Evolutionary conservation across 2,113 vertebrate species (phyloP).

Genomic region (Erpornis zantholeuca): DNA sequence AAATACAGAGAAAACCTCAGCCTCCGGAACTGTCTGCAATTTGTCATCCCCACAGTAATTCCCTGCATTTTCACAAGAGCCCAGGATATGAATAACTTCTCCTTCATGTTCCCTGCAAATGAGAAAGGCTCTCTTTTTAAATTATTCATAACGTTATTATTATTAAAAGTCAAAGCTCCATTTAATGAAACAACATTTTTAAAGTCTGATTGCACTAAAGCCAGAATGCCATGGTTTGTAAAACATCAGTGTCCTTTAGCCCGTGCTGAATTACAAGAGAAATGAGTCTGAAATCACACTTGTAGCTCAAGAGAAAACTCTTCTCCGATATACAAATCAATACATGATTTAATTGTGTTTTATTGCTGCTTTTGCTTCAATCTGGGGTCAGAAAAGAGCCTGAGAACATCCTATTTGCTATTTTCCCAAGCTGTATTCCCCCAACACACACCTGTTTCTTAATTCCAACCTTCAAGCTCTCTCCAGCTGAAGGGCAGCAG

Average conservation of each 20-base stretch:
- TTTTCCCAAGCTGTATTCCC: neutral
- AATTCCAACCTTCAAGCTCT: neutral
- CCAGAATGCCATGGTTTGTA: neutral
- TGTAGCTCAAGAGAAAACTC: neutral
- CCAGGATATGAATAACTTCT: neutral
- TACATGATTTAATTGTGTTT: slow-evolving; percentile 38
- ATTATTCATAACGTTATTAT: slow-evolving; percentile 33
- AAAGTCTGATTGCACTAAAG: neutral
- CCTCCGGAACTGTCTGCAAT: neutral
- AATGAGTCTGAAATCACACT: slow-evolving; percentile 17
- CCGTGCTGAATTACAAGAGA: slow-evolving; percentile 15
- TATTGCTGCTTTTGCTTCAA: neutral
- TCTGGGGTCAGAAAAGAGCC: neutral
- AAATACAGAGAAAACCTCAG: neutral
- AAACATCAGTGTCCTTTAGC: slow-evolving; percentile 1
- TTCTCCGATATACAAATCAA: slow-evolving; percentile 25
- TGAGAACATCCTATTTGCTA: neutral
- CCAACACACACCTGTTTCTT: neutral
- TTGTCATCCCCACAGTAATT: neutral
- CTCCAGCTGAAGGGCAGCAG: neutral
- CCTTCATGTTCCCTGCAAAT: neutral
- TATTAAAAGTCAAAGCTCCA: slow-evolving; percentile 7
- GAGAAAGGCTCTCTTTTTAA: neutral
- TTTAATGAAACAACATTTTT: slow-evolving; percentile 12
- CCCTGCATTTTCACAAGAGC: neutral